A percentile compares a stretch with the other conserved stretches of the same genome.
Evolutionary conservation across 1,140 invertebrate genomes (phyloP).

Genomic region (Drosophila sechellia): DNA sequence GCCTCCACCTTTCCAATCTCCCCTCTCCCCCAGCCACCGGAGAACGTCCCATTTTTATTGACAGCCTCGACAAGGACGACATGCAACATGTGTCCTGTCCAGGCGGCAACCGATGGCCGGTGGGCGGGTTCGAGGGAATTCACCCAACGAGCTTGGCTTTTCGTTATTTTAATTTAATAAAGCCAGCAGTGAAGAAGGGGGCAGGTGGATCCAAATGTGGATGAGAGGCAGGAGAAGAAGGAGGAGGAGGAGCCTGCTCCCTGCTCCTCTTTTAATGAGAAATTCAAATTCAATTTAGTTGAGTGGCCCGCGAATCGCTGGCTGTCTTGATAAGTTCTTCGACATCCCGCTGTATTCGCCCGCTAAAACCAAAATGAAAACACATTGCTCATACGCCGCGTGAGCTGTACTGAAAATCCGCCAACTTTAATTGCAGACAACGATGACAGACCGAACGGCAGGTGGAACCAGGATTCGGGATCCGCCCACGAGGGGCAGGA

Average conservation of each 20-base stretch:
- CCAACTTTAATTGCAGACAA: slow-evolving; percentile 61
- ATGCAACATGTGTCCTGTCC: slow-evolving; percentile 66
- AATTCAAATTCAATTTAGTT: slow-evolving; percentile 74
- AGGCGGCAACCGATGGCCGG: slow-evolving; percentile 24
- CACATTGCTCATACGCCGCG: slow-evolving; percentile 37
- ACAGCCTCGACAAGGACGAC: slow-evolving; percentile 32
- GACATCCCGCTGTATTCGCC: not conserved
- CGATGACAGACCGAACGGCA: slow-evolving; percentile 33
- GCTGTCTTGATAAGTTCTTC: slow-evolving; percentile 12
- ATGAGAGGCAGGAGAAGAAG: not conserved
- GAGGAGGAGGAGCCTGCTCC: not conserved
- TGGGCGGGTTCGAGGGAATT: not conserved
- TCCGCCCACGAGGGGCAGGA: slow-evolving; percentile 23
- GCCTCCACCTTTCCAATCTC: not conserved
- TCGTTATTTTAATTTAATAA: slow-evolving; percentile 58
- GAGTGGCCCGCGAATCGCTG: slow-evolving; percentile 58
- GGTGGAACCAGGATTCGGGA: slow-evolving; percentile 20
- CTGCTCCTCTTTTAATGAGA: slow-evolving; percentile 51
- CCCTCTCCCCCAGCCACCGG: not conserved
- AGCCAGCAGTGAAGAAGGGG: not conserved
- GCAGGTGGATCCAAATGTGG: not conserved
- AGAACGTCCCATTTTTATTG: slow-evolving; percentile 29
- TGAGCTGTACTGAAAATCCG: slow-evolving; percentile 16
- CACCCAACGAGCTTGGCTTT: slow-evolving; percentile 19
- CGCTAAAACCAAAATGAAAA: too few species aligned